Percentiles rank a stretch among this genome's conserved stretches.
These are phyloP conservation scores for Cephus pygmeus DNA, from an alignment of 2,888 invertebrate genomes.

Conservation along the genomic window DNA sequence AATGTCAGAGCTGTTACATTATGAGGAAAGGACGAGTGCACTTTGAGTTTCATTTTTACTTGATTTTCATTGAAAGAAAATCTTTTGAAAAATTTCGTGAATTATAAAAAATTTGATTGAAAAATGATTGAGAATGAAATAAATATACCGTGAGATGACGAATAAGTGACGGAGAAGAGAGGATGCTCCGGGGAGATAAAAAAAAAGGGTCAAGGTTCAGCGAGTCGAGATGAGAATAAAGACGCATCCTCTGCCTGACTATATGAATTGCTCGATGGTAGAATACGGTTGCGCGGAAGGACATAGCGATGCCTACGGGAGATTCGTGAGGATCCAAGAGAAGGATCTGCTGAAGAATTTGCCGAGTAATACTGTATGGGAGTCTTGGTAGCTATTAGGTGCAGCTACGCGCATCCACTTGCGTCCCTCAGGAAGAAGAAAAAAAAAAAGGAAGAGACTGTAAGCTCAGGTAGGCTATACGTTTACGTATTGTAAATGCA, in stretches of 20 bases:
- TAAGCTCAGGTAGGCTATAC: neutral
- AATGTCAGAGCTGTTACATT: neutral
- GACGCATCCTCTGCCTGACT: neutral
- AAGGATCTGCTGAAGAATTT: conserved; percentile 50
- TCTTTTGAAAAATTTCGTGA: neutral
- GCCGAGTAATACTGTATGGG: conserved; percentile 53
- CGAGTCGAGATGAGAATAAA: neutral
- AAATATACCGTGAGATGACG: neutral
- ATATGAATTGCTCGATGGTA: neutral
- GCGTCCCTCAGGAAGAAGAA: neutral
- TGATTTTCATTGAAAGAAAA: neutral
- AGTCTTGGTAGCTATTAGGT: conserved; percentile 44
- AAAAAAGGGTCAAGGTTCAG: neutral
- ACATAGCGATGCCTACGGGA: conserved; percentile 41
- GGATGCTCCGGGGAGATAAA: neutral
- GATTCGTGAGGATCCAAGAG: conserved; percentile 16
- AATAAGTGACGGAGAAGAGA: neutral
- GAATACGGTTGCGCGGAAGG: conserved; percentile 39
- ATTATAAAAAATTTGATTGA: neutral
- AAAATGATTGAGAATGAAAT: neutral
- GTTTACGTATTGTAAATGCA: neutral
- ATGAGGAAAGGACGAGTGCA: no score
- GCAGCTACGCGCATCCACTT: conserved; percentile 18
- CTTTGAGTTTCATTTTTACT: neutral
- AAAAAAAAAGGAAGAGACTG: neutral